Conservation (phyloP, 2,797 vertebrate genomes). For the Protonibea diacanthus region DNA sequence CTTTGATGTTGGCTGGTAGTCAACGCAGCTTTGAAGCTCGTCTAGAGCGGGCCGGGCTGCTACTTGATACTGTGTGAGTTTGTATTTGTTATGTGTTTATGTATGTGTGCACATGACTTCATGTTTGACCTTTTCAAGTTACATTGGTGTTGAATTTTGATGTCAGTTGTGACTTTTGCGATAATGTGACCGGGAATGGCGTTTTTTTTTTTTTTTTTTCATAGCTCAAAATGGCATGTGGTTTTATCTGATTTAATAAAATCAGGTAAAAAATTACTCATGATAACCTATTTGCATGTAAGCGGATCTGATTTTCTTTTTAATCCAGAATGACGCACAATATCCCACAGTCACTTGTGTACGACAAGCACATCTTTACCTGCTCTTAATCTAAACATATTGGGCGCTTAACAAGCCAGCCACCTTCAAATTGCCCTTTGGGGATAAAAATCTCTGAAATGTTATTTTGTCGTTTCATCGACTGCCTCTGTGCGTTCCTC, state of each 20-base stretch:
- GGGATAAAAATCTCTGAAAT: slow-evolving; percentile 76
- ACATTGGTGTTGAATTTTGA: slow-evolving; percentile 25
- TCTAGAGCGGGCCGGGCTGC: slow-evolving; percentile 53
- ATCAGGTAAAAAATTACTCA: slow-evolving; percentile 4
- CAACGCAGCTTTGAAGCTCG: slow-evolving; percentile 76
- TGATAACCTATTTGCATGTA: slow-evolving; percentile 47
- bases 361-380: slow-evolving; percentile 52
- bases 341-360: slow-evolving; percentile 39
- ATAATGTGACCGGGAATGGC: neutral
- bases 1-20: slow-evolving; percentile 80
- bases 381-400: slow-evolving; percentile 59
- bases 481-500: slow-evolving; percentile 55
- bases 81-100: slow-evolving; percentile 58
- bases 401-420: slow-evolving; percentile 58
- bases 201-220: slow-evolving; percentile 16
- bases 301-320: slow-evolving; percentile 13
- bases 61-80: slow-evolving; percentile 64
- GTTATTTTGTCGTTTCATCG: slow-evolving; percentile 79
- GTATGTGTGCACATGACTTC: slow-evolving; percentile 33
- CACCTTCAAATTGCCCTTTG: slow-evolving; percentile 79
- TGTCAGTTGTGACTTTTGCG: slow-evolving; percentile 15
- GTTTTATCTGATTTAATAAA: slow-evolving; percentile 42
- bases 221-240: neutral
- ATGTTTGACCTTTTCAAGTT: slow-evolving; percentile 61
- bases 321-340: slow-evolving; percentile 15